Evolutionary conservation across 2,888 invertebrate genomes (phyloP), one percentile per base, ranked within the genome.

Genomic region (Scelioninae gen. 1): DNA sequence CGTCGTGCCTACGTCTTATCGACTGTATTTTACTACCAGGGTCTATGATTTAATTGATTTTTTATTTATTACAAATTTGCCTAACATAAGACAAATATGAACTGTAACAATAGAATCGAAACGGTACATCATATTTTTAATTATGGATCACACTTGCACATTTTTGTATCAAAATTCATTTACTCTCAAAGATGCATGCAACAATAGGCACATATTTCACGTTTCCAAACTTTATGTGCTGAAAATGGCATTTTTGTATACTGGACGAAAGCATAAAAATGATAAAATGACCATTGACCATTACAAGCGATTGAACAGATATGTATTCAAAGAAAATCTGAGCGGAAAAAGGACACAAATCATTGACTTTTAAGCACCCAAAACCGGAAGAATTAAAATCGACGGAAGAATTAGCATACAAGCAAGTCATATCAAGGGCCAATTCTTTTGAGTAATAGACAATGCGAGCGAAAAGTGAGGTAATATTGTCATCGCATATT

Each of bases 221-320:
- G n/a, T n/a, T n/a, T n/a, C n/a, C n/a, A 56, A 71, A 56, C 32
- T 62, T 55, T 68, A 68, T 80, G 47, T 15, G 40, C 40, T 58
- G 15, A 60, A 66, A 79, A 79, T 66, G 53, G 60, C 60, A 72
- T 49, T 71, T 78, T 58, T 60, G 65, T 62, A 45, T 49, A 62
- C 55, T 74, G 47, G 16, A 29, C 38, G 38, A 34, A 63, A 47
- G 31, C 71, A 83, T 83, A 76, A 76, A 72, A 80, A 83, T 83
- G 76, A 76, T 65, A 68, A 72, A 83, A 80, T 83, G 83, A 83
- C 83, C 83, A 76, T 62, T 80, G 83, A 49, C 62, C 63, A 62
- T 76, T 66, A 53, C 83, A 51, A 69, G 68, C 74, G 63, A 77
- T 77, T 74, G 45, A 62, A 16, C 62, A n/a, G 34, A 10, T 65